Conservation (phyloP, 2,797 vertebrate genomes). For the Pogonophryne albipinna region DNA sequence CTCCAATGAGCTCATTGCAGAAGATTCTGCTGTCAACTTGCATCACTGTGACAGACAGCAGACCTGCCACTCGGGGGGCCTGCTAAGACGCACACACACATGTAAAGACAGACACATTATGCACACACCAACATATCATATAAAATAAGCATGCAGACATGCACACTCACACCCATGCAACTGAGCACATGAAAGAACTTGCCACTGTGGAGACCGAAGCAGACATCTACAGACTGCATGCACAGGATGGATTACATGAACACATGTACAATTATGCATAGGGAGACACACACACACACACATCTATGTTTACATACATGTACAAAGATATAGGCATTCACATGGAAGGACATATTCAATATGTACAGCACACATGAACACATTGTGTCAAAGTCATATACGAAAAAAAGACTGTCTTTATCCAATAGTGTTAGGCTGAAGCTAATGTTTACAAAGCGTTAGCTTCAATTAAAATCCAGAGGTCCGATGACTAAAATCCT, state of each 20-base stretch:
- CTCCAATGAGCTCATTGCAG: conserved; percentile 76
- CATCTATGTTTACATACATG: too few relatives aligned
- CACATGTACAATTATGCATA: background rate
- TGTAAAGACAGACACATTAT: background rate
- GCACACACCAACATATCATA: background rate
- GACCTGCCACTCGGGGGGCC: conserved; percentile 53
- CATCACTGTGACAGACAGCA: conserved; percentile 72
- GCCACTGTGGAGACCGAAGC: background rate
- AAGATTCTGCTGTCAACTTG: conserved; percentile 68
- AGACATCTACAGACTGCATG: background rate
- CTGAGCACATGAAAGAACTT: background rate
- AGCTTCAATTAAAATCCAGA: too few relatives aligned
- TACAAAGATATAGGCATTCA: background rate
- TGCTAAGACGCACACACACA: conserved; percentile 36
- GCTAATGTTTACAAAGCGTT: too few relatives aligned
- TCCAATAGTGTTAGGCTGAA: too few relatives aligned
- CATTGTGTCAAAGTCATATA: too few relatives aligned
- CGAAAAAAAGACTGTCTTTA: too few relatives aligned
- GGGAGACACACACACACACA: background rate
- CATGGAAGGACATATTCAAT: background rate
- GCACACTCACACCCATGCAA: background rate
- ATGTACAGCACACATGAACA: background rate
- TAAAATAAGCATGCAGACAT: conserved; percentile 9
- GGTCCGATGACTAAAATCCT: too few relatives aligned
- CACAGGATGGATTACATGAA: background rate